A percentile compares a stretch with the other conserved stretches of the same genome.
phyloP scores from a whole-genome alignment of 2,113 vertebrate species.

The Parus major region DNA sequence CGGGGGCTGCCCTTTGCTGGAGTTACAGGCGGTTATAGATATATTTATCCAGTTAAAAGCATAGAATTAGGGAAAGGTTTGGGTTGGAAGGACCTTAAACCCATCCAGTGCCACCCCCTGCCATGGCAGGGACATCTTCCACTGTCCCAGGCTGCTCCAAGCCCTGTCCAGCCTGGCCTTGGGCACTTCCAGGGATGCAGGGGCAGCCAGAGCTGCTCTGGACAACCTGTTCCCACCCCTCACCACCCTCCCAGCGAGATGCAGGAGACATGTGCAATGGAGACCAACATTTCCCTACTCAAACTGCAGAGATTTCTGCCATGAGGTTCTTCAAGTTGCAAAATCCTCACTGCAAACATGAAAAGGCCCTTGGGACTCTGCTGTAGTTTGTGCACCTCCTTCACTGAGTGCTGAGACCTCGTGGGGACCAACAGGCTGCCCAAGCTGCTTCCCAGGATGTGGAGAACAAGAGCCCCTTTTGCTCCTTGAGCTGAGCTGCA shows the following conservation, averaged over 20 bases:
- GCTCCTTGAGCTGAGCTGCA: not conserved
- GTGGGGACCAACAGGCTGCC: accelerated
- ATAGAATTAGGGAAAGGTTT: not conserved
- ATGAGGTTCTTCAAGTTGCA: not conserved
- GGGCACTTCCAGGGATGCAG: not conserved
- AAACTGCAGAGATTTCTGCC: not conserved
- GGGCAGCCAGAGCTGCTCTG: not conserved
- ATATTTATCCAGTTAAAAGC: not conserved
- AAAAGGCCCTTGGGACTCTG: not conserved
- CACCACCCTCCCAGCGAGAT: accelerated
- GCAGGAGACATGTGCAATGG: accelerated
- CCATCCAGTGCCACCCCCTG: not conserved
- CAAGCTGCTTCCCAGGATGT: accelerated
- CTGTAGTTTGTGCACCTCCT: not conserved
- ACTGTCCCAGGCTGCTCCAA: accelerated
- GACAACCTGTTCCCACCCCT: not conserved
- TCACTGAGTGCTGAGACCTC: not conserved
- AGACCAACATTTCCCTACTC: not conserved
- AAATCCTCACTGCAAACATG: not conserved
- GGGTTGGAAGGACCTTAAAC: not conserved
- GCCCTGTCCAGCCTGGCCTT: accelerated
- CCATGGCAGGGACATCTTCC: not conserved
- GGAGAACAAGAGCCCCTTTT: not conserved
- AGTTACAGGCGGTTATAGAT: not conserved
- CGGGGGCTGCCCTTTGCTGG: not conserved